Percentiles rank a stretch among this genome's conserved stretches.
These are phyloP conservation scores for Lasioglossum baleicum DNA, from an alignment of 1,140 invertebrate genomes.

Conservation along the genomic window DNA sequence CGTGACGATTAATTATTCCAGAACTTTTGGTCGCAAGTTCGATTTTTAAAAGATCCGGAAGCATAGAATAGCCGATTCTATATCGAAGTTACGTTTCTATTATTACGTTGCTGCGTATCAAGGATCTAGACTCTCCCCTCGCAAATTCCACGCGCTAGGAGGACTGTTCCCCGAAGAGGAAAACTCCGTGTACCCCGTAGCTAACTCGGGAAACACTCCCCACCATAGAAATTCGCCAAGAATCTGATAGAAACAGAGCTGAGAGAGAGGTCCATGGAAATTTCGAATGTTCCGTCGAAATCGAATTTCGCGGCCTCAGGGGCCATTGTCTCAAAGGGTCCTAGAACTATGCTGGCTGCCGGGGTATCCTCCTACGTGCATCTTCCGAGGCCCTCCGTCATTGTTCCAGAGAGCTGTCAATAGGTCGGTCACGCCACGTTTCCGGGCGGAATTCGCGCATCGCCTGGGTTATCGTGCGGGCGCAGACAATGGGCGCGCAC, in stretches of 20 bases:
- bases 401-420: conserved; percentile 55
- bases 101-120: too few species aligned
- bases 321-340: conserved; percentile 40
- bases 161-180: neutral
- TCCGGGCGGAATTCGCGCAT: conserved; percentile 41
- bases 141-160: too few species aligned
- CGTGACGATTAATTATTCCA: too few species aligned
- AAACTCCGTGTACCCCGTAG: neutral
- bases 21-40: too few species aligned
- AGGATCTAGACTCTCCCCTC: neutral
- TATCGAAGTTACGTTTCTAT: too few species aligned
- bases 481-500: conserved; percentile 59
- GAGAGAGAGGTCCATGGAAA: conserved; percentile 12
- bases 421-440: conserved; percentile 54
- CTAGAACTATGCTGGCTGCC: too few species aligned
- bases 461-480: conserved; percentile 59
- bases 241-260: neutral
- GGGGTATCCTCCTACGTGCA: neutral
- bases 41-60: too few species aligned
- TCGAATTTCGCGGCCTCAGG: conserved; percentile 11
- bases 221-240: neutral
- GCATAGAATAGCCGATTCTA: too few species aligned
- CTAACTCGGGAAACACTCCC: neutral
- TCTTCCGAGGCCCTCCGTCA: conserved; percentile 26
- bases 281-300: conserved; percentile 1